A percentile compares a stretch with the other conserved stretches of the same genome.
These are phyloP conservation scores for Chrysochloris asiatica DNA, from an alignment of 2,113 vertebrate species.

Conservation along the genomic window DNA sequence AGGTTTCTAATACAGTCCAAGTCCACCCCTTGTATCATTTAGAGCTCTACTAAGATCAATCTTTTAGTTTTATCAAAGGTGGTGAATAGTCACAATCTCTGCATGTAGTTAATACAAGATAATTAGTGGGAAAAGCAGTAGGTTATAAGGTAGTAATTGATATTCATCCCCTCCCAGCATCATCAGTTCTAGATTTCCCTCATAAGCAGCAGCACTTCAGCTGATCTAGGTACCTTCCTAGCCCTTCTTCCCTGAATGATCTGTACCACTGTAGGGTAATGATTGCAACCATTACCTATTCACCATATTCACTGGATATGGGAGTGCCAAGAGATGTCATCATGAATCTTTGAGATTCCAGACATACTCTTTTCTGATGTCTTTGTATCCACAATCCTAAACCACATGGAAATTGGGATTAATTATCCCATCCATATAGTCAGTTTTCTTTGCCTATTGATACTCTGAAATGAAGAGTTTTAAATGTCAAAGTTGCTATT, in stretches of 20 bases:
- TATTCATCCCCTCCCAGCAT: neutral
- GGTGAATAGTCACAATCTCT: neutral
- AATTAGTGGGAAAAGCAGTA: neutral
- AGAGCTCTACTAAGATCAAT: neutral
- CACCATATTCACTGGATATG: neutral
- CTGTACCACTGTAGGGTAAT: neutral
- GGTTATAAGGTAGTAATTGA: neutral
- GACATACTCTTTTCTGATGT: neutral
- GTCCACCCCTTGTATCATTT: neutral
- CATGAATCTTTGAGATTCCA: neutral
- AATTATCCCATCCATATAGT: neutral
- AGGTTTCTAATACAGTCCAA: neutral
- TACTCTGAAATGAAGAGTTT: neutral
- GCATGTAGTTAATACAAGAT: neutral
- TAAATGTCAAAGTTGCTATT: neutral
- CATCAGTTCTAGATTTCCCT: neutral
- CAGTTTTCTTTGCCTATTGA: neutral
- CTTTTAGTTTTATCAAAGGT: neutral
- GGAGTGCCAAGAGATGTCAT: neutral
- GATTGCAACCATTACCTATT: neutral
- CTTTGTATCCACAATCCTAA: neutral
- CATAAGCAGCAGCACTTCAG: no score
- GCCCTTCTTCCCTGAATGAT: neutral
- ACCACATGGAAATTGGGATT: neutral
- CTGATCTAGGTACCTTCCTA: no score